Evolutionary conservation across 2,888 invertebrate species (phyloP), one percentile per base, ranked within the genome.

Genomic region (Nipponacmea schrenckii): DNA sequence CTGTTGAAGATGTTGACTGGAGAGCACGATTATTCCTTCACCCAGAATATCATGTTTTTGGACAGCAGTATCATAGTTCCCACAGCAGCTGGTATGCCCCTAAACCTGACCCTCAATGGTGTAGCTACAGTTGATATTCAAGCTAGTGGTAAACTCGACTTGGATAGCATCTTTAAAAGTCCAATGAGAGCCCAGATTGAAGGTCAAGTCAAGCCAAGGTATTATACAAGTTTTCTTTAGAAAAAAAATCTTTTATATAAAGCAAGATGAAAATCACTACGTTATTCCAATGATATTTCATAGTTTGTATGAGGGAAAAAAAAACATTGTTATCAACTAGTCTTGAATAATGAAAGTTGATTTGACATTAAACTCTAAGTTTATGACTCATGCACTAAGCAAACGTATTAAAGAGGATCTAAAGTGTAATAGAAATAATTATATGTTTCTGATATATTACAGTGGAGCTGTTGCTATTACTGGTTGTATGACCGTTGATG

Each of bases 41-140:
- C 94, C 84, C 95, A 95, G 89, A 94, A 95, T 1, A 92, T 93
- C 0, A 92, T 96, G 86, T 94, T 97, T 87, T 90, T 97, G 70
- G 97, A 97, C 89, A 94, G 94, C 7, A 93, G 94, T n/a, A 94
- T 96, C 88, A 93, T 94, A 4, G 92, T 96, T 0, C 96, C 97
- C 0, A 94, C 94, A 45, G 93, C 93, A 0, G 92, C 93, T 64
- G 97, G 98, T 26, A 88, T 97, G 17, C 96, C 97, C 0, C 90
- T 97, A 74, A 93, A 93, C 70, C 91, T 97, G 84, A 94, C 94
- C 82, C 92, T 95, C 0, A 93, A 95, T 87, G 97, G 96, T 4
- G 95, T 96, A 0, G 93, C 95, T 24, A 94, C 95, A 45, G 91
- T 96, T 27, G 94, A 95, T 86, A 91, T 96, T 31, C 94, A 94